These are phyloP conservation scores for Oreochromis spilurus DNA, from an alignment of 2,113 vertebrate species.

Conservation along the genomic window DNA sequence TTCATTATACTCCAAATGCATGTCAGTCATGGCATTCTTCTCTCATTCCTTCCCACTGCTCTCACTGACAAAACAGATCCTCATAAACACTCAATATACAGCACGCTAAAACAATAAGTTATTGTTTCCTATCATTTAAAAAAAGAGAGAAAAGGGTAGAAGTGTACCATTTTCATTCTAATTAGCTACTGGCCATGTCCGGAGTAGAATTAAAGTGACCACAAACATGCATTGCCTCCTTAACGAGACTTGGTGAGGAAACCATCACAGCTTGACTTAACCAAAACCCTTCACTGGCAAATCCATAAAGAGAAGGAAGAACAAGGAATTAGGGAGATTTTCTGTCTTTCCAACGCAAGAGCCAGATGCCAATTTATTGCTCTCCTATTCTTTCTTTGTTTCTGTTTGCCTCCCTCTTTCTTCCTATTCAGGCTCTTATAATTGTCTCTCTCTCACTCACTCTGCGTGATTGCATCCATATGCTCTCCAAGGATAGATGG, in stretches of 20 bases:
- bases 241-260: constrained; percentile 50
- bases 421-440: constrained; percentile 23
- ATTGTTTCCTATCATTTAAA: constrained; percentile 22
- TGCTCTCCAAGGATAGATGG: constrained; percentile 69
- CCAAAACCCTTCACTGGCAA: constrained; percentile 59
- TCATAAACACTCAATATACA: constrained; percentile 23
- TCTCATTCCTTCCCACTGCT: neutral
- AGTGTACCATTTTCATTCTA: constrained; percentile 29
- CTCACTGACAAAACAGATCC: neutral
- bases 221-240: constrained; percentile 41
- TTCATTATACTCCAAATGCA: constrained; percentile 1
- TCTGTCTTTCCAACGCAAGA: constrained; percentile 57
- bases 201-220: constrained; percentile 51
- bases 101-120: neutral
- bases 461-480: constrained; percentile 69
- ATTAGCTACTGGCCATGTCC: constrained; percentile 40
- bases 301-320: constrained; percentile 60
- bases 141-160: neutral
- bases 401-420: constrained; percentile 9
- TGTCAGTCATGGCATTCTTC: constrained; percentile 2
- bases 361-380: constrained; percentile 53
- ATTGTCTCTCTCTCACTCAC: constrained; percentile 17
- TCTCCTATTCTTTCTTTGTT: constrained; percentile 25
- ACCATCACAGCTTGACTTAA: constrained; percentile 52
- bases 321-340: constrained; percentile 66